Evolutionary conservation across 2,797 vertebrate species (phyloP).

Genomic region (Anguilla pacifica): DNA sequence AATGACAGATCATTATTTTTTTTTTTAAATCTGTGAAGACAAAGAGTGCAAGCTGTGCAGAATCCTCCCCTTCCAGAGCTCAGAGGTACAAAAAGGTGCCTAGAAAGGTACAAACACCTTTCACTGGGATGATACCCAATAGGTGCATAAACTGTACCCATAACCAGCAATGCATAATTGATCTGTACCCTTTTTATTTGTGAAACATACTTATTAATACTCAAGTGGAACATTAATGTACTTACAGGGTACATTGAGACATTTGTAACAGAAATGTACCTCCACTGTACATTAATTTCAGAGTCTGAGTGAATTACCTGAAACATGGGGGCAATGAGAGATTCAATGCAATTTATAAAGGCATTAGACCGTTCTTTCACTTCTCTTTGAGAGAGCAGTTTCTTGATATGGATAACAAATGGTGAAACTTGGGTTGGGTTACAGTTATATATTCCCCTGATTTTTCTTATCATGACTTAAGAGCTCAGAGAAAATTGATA

Average conservation of each 20-base stretch:
- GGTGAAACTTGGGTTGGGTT: background rate
- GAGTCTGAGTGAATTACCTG: background rate
- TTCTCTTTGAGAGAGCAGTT: background rate
- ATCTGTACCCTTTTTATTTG: no score
- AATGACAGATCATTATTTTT: background rate
- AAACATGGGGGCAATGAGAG: background rate
- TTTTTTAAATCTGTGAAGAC: background rate
- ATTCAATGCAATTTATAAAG: background rate
- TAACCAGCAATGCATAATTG: no score
- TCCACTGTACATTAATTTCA: no score
- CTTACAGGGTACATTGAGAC: no score
- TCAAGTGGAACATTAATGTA: no score
- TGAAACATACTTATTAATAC: no score
- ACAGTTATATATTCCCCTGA: background rate
- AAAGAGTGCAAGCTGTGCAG: background rate
- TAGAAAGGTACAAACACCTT: no score
- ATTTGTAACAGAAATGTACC: no score
- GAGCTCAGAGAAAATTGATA: background rate
- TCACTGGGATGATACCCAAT: no score
- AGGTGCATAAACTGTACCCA: no score
- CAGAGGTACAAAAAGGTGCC: no score
- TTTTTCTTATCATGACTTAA: background rate
- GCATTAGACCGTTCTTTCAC: background rate
- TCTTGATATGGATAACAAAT: background rate
- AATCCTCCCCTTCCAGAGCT: background rate